Base-by-base conservation (phyloP, 2,888 invertebrate species). In the Xanthorhoe spadicearia region DNA sequence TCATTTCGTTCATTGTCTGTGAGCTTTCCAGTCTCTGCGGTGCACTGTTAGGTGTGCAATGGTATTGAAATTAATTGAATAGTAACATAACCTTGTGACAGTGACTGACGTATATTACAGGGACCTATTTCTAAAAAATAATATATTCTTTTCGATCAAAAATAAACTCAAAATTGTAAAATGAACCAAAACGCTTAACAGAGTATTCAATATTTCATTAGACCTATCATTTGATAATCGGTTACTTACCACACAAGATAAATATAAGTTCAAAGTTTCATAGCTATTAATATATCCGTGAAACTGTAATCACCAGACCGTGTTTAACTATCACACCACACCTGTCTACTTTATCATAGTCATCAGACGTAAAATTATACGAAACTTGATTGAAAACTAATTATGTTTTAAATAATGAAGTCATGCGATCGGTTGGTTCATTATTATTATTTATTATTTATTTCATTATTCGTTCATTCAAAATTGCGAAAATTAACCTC, bases 1-100 rank as follows among this genome's bases (percentile, higher is more conserved):
- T 91, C 88, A 91, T 88, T 86, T 81, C 74, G 64, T 64, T 82
- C 81, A 86, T 90, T 90, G 89, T 89, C 82, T 85, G 75, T 80
- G 76, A 74, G 79, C 75, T 64, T 67, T 64, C 49, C 38, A 19
- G 32, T 23, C 32, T 60, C 60, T 53, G 54, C 48, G 56, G 59
- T 23, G 52, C 61, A 50, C 17, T 49, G 66, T 52, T 46, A 35
- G 63, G 52, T 60, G n/a, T 51, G 66, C 50, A 58, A 23, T 57
- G 52, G 38, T 58, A 61, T 68, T 64, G 46, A 64, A 57, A 64
- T 49, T 38, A 49, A 57, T 52, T 61, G 43, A 60, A 57, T 38
- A n/a, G 38, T 35, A 13, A 50, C n/a, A 51, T 19, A 23, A 32
- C 19, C 8, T 48, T 13, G 17, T 48, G 5, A 46, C 2, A n/a